phyloP scores from a whole-genome alignment of 2,888 invertebrate species.

The Ferdinandea cuprea region DNA sequence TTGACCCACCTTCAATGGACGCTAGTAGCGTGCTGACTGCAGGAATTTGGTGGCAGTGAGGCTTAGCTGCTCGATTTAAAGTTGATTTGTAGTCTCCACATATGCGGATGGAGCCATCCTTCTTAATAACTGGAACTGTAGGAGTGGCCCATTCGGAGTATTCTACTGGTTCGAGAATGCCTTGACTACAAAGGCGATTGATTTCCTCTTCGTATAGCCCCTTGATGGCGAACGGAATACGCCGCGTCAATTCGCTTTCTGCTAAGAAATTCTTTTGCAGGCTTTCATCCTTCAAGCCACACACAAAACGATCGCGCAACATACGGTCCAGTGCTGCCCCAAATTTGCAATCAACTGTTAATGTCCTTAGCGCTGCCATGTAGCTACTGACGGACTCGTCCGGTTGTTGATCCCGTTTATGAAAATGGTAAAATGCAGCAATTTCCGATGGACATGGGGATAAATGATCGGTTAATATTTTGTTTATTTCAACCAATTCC shows the following conservation, averaged over 20 bases:
- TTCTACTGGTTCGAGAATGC: too few relatives aligned
- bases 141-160: too few relatives aligned
- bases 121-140: too few relatives aligned
- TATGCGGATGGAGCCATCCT: too few relatives aligned
- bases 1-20: constrained; percentile 76
- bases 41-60: constrained; percentile 75
- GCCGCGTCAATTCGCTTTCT: constrained; percentile 26
- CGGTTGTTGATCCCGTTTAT: constrained; percentile 35
- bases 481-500: too few relatives aligned
- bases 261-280: constrained; percentile 55
- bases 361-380: constrained; percentile 50
- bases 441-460: constrained; percentile 25
- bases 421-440: constrained; percentile 28
- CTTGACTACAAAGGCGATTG: constrained; percentile 68
- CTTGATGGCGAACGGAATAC: constrained; percentile 67
- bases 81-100: too few relatives aligned
- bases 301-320: constrained; percentile 65
- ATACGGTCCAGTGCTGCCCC: constrained; percentile 55
- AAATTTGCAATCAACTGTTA: constrained; percentile 64
- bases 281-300: constrained; percentile 60
- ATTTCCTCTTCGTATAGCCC: constrained; percentile 70
- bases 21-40: too few relatives aligned
- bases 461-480: too few relatives aligned
- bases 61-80: constrained; percentile 66
- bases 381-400: constrained; percentile 22